These are phyloP conservation scores for Chitala chitala DNA, from an alignment of 2,113 vertebrate genomes.

Conservation along the genomic window DNA sequence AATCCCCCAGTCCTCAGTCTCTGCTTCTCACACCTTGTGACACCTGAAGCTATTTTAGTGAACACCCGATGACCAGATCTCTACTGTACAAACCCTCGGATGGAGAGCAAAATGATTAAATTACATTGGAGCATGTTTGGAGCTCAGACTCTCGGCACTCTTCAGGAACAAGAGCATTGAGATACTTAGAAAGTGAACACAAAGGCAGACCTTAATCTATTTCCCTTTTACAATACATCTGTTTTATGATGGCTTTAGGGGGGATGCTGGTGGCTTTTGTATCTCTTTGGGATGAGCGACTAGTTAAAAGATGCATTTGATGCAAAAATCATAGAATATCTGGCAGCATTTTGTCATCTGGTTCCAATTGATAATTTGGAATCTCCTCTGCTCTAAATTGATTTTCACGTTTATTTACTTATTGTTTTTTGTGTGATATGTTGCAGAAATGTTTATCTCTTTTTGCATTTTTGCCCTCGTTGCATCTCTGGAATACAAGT, in stretches of 20 bases:
- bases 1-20: not conserved
- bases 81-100: not conserved
- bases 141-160: not conserved
- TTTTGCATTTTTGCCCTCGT: not conserved
- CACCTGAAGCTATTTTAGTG: not conserved
- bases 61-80: not conserved
- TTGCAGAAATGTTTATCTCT: not conserved
- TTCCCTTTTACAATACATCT: conserved; percentile 10
- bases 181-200: not conserved
- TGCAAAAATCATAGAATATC: conserved; percentile 8
- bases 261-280: conserved; percentile 8
- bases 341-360: conserved; percentile 14
- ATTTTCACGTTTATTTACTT: not conserved
- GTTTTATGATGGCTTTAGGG: conserved; percentile 17
- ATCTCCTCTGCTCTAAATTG: not conserved
- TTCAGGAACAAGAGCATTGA: not conserved
- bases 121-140: not conserved
- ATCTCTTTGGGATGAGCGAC: conserved; percentile 5
- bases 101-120: not conserved
- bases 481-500: not conserved
- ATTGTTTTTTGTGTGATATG: not conserved
- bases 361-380: conserved; percentile 11
- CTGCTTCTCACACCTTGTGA: not conserved
- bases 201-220: not conserved
- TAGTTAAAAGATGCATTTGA: conserved; percentile 20